Conservation (phyloP, 2,888 invertebrate species). For the Craniophora ligustri region DNA sequence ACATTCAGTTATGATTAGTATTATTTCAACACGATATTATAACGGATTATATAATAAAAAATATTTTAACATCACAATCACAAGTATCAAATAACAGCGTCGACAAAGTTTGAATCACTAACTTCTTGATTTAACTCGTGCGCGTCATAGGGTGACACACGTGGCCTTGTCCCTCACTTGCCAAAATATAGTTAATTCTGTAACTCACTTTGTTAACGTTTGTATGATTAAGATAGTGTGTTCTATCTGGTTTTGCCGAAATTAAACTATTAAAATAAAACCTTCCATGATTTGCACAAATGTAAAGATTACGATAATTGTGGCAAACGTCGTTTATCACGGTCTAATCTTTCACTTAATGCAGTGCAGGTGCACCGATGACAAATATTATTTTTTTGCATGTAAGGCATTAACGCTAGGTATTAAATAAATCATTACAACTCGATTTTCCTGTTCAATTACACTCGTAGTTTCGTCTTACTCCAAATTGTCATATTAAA, state of each 20-base stretch:
- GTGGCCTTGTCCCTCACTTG: slow-evolving; percentile 66
- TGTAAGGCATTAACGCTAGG: too few species aligned
- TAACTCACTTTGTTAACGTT: slow-evolving; percentile 50
- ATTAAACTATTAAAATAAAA: slow-evolving; percentile 15
- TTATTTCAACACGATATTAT: slow-evolving; percentile 3
- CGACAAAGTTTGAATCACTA: slow-evolving; percentile 48
- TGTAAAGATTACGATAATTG: neutral
- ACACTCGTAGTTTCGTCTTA: too few species aligned
- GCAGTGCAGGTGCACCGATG: too few species aligned
- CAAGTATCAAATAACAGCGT: slow-evolving; percentile 51
- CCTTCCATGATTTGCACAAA: neutral
- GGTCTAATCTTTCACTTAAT: too few species aligned
- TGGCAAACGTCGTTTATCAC: too few species aligned
- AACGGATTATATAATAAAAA: slow-evolving; percentile 18
- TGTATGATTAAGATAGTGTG: slow-evolving; percentile 32
- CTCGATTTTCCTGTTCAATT: too few species aligned
- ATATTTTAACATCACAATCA: slow-evolving; percentile 45
- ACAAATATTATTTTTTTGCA: too few species aligned
- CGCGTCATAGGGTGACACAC: slow-evolving; percentile 61
- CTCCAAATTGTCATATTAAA: too few species aligned
- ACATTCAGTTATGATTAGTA: too few species aligned
- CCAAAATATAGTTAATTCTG: slow-evolving; percentile 66
- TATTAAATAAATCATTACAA: too few species aligned
- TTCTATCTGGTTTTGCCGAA: slow-evolving; percentile 23
- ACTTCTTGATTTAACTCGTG: slow-evolving; percentile 50